A percentile compares a stretch with the other conserved stretches of the same genome.
Evolutionary conservation across 2,113 vertebrate genomes (phyloP).

Genomic region (Theristicus caerulescens): DNA sequence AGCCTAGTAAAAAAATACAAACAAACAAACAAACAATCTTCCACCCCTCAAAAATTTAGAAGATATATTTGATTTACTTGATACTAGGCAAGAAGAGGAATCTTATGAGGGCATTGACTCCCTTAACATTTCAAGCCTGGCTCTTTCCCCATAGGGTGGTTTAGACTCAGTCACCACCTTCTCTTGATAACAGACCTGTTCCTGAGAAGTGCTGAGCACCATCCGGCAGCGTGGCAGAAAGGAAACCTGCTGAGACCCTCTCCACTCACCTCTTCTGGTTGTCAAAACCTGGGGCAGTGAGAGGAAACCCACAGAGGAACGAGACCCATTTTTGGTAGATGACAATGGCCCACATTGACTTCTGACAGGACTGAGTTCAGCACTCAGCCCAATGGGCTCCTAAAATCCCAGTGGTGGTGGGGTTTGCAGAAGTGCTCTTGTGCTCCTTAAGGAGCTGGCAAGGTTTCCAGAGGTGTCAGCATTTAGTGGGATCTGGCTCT

Average conservation of each 20-base stretch:
- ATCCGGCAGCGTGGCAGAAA: accelerated
- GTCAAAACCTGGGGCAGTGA: neutral
- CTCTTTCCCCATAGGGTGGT: neutral
- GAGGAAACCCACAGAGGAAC: neutral
- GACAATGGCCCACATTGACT: neutral
- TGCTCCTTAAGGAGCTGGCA: neutral
- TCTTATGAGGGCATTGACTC: neutral
- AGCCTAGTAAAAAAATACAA: neutral
- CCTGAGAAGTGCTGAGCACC: neutral
- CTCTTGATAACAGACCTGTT: neutral
- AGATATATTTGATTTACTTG: neutral
- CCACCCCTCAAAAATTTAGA: neutral
- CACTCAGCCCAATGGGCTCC: neutral
- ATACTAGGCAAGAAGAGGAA: neutral
- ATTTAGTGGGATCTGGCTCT: neutral
- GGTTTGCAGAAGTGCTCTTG: neutral
- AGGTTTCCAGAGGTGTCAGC: neutral
- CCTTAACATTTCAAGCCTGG: neutral
- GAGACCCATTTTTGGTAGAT: neutral
- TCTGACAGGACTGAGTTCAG: neutral
- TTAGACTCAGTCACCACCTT: neutral
- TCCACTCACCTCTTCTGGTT: neutral
- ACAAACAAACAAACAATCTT: neutral
- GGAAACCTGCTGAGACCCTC: neutral
- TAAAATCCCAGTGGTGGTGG: neutral